Conservation (phyloP, 2,797 vertebrate genomes). For the Neoniphon sammara region DNA sequence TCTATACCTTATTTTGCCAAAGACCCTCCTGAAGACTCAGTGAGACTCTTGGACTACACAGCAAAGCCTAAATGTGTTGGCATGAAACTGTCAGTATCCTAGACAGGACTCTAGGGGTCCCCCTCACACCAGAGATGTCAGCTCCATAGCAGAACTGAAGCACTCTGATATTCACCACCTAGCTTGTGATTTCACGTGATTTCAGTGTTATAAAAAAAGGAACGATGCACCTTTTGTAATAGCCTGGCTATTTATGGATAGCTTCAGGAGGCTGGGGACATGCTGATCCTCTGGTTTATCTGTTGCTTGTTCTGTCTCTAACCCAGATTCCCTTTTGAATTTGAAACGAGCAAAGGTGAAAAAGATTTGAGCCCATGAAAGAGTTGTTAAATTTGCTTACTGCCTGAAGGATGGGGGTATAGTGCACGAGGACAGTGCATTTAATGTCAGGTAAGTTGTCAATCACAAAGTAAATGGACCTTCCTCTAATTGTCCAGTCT, state of each 20-base stretch:
- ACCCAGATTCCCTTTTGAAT: neutral
- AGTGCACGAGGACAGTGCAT: neutral
- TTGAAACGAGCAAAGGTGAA: neutral
- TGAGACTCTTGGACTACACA: no score
- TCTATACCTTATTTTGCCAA: no score
- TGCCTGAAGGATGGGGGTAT: neutral
- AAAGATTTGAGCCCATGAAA: neutral
- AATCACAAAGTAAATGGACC: neutral
- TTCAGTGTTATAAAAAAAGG: no score
- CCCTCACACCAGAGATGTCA: slow-evolving; percentile 1
- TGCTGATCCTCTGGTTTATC: no score
- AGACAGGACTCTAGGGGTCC: slow-evolving; percentile 45
- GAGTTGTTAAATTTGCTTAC: neutral
- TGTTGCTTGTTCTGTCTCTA: no score
- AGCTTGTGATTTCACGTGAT: no score
- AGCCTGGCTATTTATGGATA: no score
- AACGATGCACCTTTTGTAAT: no score
- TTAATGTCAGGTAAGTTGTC: neutral
- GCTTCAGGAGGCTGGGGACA: no score
- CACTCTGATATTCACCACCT: no score
- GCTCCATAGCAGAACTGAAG: neutral
- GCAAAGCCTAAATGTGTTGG: no score
- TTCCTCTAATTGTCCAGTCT: neutral
- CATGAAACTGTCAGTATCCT: neutral
- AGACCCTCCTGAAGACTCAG: no score